Base-by-base conservation (phyloP, 2,113 vertebrate species). In the Thinocorus orbignyianus region DNA sequence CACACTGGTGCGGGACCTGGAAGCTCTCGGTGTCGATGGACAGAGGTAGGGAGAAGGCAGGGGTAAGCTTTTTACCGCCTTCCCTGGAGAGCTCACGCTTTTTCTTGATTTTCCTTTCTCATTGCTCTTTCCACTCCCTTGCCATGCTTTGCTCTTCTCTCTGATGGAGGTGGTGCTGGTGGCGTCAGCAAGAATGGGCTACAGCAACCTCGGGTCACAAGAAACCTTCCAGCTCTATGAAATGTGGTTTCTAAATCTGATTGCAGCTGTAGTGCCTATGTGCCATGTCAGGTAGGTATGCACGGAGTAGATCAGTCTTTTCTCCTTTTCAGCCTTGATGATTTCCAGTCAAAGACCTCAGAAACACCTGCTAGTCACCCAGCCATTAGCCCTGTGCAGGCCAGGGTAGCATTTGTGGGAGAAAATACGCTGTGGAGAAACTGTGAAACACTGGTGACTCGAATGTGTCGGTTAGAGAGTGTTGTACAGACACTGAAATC, bases 401-500 rank as follows among this genome's bases (percentile, higher is more conserved):
- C 76, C 76, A 80, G 97, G 30, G 39, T 19, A 35, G 86, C 79
- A 28, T 95, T 73, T 44, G 48, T 46, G 20, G 94, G 85, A 86
- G 94, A 97, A 58, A 94, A 96, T 23, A 42, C 95, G 7, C 81
- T 96, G 17, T 97, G 98, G 97, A 97, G 92, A 69, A 98, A 95
- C 78, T 97, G 94, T 72, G 97, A 98, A 64, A 95, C 91, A n/a
- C 91, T 98, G 28, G 92, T 98, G 84, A 97, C 95, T n/a, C 77
- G 94, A 44, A 97, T 95, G 66, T 97, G 96, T 90, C 93, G 39
- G 3, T 71, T 98, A n/a, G 98, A 98, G 92, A 98, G 97, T 46
- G 91, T 98, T 52, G 92, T 98, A n/a, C 98, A 98, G 48, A 97
- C 98, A 28, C 70, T 98, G 78, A 98, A 98, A 79, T 93, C 98